Percentiles rank a stretch among this genome's conserved stretches.
Evolutionary conservation across 2,797 vertebrate genomes (phyloP).

Genomic region (Rhabdophis nuchalis): DNA sequence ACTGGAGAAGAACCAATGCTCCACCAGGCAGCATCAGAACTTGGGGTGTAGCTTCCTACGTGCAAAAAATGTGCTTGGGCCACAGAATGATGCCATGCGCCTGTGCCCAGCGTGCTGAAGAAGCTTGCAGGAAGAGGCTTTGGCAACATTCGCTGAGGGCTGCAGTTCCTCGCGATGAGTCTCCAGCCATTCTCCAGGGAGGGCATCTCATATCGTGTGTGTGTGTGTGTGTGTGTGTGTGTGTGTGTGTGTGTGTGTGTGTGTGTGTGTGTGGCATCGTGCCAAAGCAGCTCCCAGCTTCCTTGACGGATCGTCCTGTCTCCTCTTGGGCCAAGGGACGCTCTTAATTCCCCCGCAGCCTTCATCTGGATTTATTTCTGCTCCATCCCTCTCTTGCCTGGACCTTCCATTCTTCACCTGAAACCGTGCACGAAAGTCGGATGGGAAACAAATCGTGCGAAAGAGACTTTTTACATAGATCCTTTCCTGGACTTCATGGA

Average conservation of each 20-base stretch:
- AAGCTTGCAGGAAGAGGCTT: background rate
- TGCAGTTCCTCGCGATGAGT: background rate
- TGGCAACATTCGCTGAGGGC: background rate
- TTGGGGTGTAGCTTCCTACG: background rate
- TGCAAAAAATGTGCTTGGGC: background rate
- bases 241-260: too few relatives aligned
- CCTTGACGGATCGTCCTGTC: background rate
- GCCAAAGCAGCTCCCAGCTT: background rate
- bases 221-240: too few relatives aligned
- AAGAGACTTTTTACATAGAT: background rate
- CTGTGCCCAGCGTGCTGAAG: background rate
- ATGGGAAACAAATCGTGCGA: background rate
- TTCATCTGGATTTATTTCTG: background rate
- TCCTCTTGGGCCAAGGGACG: background rate
- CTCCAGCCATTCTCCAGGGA: background rate
- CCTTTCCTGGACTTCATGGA: background rate
- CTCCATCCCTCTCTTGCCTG: background rate
- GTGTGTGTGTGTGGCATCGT: too few relatives aligned
- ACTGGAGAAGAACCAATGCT: slow-evolving; percentile 50
- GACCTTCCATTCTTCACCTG: background rate
- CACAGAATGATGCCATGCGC: background rate
- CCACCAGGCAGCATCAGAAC: background rate
- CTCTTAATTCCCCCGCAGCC: background rate
- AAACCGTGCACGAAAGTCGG: background rate
- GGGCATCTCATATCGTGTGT: background rate